Percentiles rank a stretch among this genome's conserved stretches.
phyloP scores from a whole-genome alignment of 2,113 vertebrate species.

The Gnathonemus echidnorhynchus region DNA sequence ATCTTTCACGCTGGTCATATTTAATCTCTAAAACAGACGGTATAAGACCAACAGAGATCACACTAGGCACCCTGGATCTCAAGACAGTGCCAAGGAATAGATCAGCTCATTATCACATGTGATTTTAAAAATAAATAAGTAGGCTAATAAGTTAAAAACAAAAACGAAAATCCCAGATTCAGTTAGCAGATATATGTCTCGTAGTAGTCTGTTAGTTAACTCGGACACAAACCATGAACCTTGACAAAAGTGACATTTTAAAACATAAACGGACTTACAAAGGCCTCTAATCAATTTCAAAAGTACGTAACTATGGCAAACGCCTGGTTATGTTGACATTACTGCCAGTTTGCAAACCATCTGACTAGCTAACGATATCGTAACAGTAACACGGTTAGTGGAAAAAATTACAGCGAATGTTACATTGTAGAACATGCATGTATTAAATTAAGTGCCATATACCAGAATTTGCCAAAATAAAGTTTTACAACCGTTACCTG shows the following conservation, averaged over 20 bases:
- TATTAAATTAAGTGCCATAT: background rate
- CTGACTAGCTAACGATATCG: background rate
- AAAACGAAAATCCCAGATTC: background rate
- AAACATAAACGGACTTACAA: background rate
- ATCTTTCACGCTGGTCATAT: constrained; percentile 54
- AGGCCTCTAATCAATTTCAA: background rate
- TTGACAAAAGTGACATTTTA: background rate
- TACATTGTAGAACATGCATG: background rate
- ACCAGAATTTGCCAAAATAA: background rate
- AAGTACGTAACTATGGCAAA: background rate
- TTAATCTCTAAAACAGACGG: background rate
- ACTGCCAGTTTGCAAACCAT: background rate
- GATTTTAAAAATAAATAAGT: background rate
- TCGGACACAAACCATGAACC: background rate
- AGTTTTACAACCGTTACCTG: background rate
- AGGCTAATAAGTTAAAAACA: background rate
- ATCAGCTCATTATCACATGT: background rate
- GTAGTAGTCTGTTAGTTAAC: background rate
- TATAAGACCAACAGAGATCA: constrained; percentile 28
- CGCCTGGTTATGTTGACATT: background rate
- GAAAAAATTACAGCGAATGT: background rate
- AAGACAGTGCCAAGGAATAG: background rate
- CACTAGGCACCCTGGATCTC: background rate
- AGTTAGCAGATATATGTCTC: background rate
- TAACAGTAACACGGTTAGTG: background rate